Conservation (phyloP, 2,888 invertebrate genomes). For the Drosophila mimetica region DNA sequence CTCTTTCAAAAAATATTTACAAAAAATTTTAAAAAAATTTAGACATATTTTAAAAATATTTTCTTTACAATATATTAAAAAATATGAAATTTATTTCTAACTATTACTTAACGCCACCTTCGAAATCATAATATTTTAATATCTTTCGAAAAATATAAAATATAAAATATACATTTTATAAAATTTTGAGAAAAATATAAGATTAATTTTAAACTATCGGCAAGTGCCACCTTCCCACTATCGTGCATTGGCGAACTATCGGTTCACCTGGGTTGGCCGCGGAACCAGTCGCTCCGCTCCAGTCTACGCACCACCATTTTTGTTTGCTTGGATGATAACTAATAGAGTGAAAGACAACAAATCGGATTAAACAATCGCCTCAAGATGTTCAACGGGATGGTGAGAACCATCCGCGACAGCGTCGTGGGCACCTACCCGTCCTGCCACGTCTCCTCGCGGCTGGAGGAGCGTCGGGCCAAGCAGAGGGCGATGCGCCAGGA, state of each 20-base stretch:
- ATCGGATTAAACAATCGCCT: slow-evolving; percentile 17
- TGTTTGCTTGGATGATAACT: slow-evolving; percentile 40
- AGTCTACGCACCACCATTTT: slow-evolving; percentile 45
- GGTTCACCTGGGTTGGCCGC: neutral
- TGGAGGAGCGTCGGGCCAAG: slow-evolving; percentile 90
- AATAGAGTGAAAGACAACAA: slow-evolving; percentile 10
- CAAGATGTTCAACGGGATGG: slow-evolving; percentile 83
- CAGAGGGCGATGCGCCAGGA: slow-evolving; percentile 86
- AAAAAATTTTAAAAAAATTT: no score
- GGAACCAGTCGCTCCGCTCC: slow-evolving; percentile 13
- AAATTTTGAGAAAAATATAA: no score
- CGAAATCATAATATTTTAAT: no score
- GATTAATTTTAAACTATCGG: neutral
- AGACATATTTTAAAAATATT: no score
- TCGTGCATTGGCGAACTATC: neutral
- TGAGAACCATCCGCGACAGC: slow-evolving; percentile 82
- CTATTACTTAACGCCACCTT: no score
- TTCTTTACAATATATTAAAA: no score
- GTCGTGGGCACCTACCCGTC: slow-evolving; percentile 91
- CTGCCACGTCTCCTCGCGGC: slow-evolving; percentile 89
- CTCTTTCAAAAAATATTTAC: no score
- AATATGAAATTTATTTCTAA: no score
- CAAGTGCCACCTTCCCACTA: neutral
- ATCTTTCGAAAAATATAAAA: no score
- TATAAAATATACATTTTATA: no score